Evolutionary conservation across 2,113 vertebrate genomes (phyloP).

Genomic region (Psittacula cyanocephala): DNA sequence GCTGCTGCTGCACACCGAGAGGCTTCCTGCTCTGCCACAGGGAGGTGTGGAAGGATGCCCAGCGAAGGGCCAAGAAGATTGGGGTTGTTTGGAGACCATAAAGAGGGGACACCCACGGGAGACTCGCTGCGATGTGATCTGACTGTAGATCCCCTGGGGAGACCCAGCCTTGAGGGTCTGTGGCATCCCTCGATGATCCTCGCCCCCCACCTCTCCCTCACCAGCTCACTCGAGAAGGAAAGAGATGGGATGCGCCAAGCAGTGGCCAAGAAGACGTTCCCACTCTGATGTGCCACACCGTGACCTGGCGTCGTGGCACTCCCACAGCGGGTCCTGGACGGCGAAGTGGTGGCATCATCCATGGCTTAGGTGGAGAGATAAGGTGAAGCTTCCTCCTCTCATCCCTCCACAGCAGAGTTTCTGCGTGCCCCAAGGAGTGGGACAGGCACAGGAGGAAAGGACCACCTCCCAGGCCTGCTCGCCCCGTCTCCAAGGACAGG

Average conservation of each 20-base stretch:
- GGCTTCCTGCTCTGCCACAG: neutral
- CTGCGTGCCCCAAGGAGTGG: neutral
- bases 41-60: neutral
- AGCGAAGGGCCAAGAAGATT: neutral
- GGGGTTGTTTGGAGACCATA: neutral
- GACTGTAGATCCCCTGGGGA: neutral
- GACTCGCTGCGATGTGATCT: neutral
- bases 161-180: neutral
- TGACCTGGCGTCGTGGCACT: neutral
- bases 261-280: neutral
- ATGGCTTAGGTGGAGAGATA: neutral
- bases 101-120: neutral
- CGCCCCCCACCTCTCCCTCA: neutral
- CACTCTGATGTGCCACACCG: neutral
- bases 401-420: neutral
- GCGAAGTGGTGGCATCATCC: neutral
- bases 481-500: neutral
- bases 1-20: neutral
- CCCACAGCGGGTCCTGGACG: rapidly evolving
- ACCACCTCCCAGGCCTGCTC: slow-evolving; percentile 8
- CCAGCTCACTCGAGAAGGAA: neutral
- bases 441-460: neutral
- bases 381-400: neutral
- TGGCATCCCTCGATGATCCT: neutral
- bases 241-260: neutral